Evolutionary conservation across 2,888 invertebrate genomes (phyloP), one percentile per base, ranked within the genome.

Genomic region (Catocala sponsa): DNA sequence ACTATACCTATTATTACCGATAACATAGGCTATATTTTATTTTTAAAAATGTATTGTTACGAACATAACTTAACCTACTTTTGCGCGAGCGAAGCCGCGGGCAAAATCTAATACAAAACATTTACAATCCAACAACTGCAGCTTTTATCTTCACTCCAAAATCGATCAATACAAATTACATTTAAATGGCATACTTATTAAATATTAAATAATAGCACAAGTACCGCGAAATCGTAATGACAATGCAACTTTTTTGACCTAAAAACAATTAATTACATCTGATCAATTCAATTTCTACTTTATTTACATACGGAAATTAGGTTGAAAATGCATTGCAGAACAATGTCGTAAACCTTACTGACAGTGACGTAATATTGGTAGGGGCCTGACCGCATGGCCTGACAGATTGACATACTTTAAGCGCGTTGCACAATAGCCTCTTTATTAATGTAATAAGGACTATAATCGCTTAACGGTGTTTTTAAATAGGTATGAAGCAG

Each of bases 381-480:
- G 76, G 81, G 82, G 83, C 83, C 75, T 80, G 80, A 75, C 77
- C 80, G 76, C 67, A 52, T 78, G 72, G 67, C 78, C 77, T 71
- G 81, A 78, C 83, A 81, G 73, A 81, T 74, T 88, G 87, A 77
- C 89, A 84, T 74, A 90, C 84, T 86, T 89, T 59, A 68, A 64
- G 63, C 61, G 48, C n/a, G 64, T 83, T 80, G 63, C 80, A 79
- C 76, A 83, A 83, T 65, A 53, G 53, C 48, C 52, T 63, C 62
- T 72, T 63, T 68, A 54, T 63, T 59, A 51, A 62, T 60, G 47
- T 32, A 65, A 70, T 58, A 53, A 41, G 56, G 64, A 58, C 38
- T 10, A 52, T 59, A 55, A 64, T 66, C 50, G 59, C 11, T 33
- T 60, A 32, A 32, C 44, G 12, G 4, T 6, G 10, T 52, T 10